Base-by-base conservation (phyloP, 2,888 invertebrate genomes). In the Lordiphosa fenestrarum region DNA sequence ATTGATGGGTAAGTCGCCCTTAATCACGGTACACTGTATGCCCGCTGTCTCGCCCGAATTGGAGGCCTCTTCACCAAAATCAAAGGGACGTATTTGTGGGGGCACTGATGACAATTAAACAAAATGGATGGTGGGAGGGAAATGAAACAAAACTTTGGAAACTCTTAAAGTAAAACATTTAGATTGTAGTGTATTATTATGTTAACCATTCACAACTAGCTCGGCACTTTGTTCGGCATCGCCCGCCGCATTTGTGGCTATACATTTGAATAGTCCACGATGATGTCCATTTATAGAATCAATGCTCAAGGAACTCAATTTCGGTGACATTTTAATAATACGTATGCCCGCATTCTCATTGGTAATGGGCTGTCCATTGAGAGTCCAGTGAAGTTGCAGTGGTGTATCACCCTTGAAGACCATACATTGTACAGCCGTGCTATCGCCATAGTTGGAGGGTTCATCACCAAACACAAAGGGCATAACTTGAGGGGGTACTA, bases 361-460 rank as follows among this genome's bases (percentile, higher is more conserved):
- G 54, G 82, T 91, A 73, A 91, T 92, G 74, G 90, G 91, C 86
- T 90, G 91, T 72, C 92, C 93, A 89, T 95, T 94, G 68, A 95
- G 92, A 25, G 91, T 91, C 96, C 96, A 96, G 51, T 92, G 92
- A 53, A 96, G 93, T 82, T 92, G 92, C 35, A 96, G 90, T 6
- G 96, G 96, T 49, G 92, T 91, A 87, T 96, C 96, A 41, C 96
- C 95, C 89, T 95, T 94, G 46, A 92, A 92, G 38, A 95, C 93
- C 90, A 94, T 93, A 88, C 95, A 95, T 69, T 93, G 92, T 3
- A 94, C 91, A 55, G 94, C 94, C 37, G 94, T 93, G 67, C 93
- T 92, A 68, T 95, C 95, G 4, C 95, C 95, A 58, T 94, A 94
- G 85, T 95, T 94, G 42, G 94, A 92, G 54, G 94, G 92, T 72